These are phyloP conservation scores for Acronicta psi DNA, from an alignment of 2,888 invertebrate genomes.

Conservation along the genomic window DNA sequence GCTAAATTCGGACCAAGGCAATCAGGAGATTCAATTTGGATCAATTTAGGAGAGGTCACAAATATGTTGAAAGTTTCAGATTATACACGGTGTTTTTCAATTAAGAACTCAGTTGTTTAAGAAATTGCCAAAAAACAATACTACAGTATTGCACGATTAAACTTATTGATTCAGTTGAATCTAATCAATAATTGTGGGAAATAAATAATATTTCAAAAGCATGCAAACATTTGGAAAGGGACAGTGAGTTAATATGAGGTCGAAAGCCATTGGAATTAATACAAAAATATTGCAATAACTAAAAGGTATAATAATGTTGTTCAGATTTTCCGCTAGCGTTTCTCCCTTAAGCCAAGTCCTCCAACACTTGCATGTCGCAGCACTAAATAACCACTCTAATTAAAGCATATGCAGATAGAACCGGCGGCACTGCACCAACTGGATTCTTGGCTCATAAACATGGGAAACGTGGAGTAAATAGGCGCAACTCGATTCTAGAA, in stretches of 20 bases:
- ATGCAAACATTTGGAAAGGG: too few relatives aligned
- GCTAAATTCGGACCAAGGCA: conserved; percentile 17
- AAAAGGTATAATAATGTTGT: conserved; percentile 32
- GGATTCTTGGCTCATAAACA: conserved; percentile 60
- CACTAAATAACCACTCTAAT: conserved; percentile 62
- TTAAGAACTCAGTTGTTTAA: not conserved
- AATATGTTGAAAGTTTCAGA: conserved; percentile 3
- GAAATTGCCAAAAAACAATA: too few relatives aligned
- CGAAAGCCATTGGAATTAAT: too few relatives aligned
- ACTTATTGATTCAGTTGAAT: too few relatives aligned
- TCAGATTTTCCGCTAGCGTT: conserved; percentile 31
- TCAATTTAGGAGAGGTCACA: conserved; percentile 23
- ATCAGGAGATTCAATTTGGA: conserved; percentile 22
- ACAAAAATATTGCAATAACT: conserved; percentile 7
- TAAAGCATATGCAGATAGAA: conserved; percentile 66
- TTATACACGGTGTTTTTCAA: not conserved
- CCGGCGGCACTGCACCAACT: conserved; percentile 58
- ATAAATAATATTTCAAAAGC: too few relatives aligned
- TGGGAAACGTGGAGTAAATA: conserved; percentile 49
- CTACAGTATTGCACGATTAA: too few relatives aligned
- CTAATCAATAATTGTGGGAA: too few relatives aligned
- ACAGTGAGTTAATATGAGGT: too few relatives aligned
- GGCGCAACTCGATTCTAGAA: conserved; percentile 37
- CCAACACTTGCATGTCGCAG: conserved; percentile 46
- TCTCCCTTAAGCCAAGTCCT: conserved; percentile 41